Evolutionary conservation across 2,888 invertebrate genomes (phyloP), one percentile per base, ranked within the genome.

Genomic region (Apamea anceps): DNA sequence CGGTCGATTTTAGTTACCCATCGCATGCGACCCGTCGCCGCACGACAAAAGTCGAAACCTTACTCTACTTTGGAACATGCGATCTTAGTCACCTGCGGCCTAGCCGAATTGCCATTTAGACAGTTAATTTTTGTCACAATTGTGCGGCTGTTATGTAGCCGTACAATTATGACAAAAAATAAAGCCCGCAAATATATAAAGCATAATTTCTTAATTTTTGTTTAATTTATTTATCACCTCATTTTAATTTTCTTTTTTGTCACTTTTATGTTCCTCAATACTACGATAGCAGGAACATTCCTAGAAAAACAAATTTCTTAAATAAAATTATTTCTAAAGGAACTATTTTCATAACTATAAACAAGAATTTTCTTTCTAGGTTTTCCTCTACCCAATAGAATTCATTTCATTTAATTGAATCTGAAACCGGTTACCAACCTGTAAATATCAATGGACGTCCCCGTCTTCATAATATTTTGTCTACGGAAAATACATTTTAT

Each of bases 401-500:
- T 25, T 54, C 37, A n/a, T 2, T 78, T 60, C 8, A 42, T 80
- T 42, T 18, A 45, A 70, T 65, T 25, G 45, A 67, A 72, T 60
- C 25, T 54, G 25, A 60, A 25, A 65, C 25, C 37, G 13, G 13
- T 32, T 25, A 57, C 13, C 28, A 74, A 54, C 28, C 51, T 48
- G 21, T 15, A 63, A 77, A 48, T 63, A 75, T 6, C 37, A 45
- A 32, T 7, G 10, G 10, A 5, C 15, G 25, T 6, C 5, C 2
- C 25, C 57, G 10, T 54, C 15, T 71, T 73, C 25, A 37, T 72
- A 72, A 77, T 67, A 51, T 78, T 65, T 84, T 73, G 6, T 63
- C 25, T 66, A 21, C 25, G 32, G 12, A 63, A 71, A 48, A 74
- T 51, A 67, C 45, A 60, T 72, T 72, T 48, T 37, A 82, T 86